Base-by-base conservation (phyloP, 1,140 invertebrate species). In the Matsumurasca onukii region DNA sequence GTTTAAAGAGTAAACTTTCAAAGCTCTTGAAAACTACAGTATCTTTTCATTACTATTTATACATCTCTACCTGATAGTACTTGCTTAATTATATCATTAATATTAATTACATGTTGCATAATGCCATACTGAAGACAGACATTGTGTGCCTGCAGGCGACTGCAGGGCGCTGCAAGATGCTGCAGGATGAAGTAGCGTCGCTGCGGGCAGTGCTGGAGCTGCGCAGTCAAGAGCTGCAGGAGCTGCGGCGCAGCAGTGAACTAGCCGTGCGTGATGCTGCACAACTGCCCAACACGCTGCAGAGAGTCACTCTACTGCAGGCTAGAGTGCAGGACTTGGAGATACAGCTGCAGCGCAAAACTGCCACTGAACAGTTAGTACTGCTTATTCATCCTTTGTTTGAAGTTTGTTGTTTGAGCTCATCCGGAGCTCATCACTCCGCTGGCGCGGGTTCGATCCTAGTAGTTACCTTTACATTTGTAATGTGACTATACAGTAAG, bases 191-290 rank as follows among this genome's bases (percentile, higher is more conserved):
- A 79, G 88, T 90, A 0, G 87, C 90, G 65, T 92, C 90, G 0
- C 77, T 92, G 57, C 83, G 89, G 49, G 86, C 87, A 24, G 91
- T 93, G 0, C 80, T 93, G 3, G 91, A 92, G 62, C 75, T 92
- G 24, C 88, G 89, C 74, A 87, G 88, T 77, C 83, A 85, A 0
- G 91, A 93, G 78, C 84, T 91, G 71, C 84, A 86, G 0, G 83
- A 88, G 0, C 78, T 92, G 15, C 82, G 89, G 51, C 87, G 88
- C 67, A 83, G 87, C 24, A 85, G 88, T 48, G 85, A 86, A 3
- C 70, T 73, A 31, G 78, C 86, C 30, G 76, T 82, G 30, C 75
- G 81, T 1, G 81, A 82, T 12, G 82, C 83, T 22, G 82, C 86
- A 13, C 84, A 86, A 66, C 77, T 88, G 31, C 83, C 84, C 12